These are phyloP conservation scores for Raja brachyura DNA, from an alignment of 2,113 vertebrate species.

Conservation along the genomic window DNA sequence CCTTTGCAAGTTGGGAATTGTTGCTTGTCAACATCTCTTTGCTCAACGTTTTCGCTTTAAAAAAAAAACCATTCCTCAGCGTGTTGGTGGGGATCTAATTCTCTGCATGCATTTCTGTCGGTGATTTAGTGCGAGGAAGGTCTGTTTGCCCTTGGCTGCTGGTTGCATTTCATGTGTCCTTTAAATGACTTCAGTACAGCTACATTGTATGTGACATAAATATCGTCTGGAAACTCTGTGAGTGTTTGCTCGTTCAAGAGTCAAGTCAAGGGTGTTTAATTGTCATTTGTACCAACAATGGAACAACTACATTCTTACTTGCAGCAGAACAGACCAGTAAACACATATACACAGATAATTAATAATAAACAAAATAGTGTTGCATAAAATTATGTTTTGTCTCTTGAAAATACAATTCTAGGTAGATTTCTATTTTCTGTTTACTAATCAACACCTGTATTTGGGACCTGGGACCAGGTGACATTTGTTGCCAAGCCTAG, in stretches of 20 bases:
- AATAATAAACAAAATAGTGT: too few species aligned
- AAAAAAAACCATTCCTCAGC: not conserved
- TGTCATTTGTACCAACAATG: too few species aligned
- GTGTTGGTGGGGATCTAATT: not conserved
- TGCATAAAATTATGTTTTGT: not conserved
- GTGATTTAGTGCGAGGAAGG: not conserved
- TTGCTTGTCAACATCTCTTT: not conserved
- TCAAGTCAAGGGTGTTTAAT: too few species aligned
- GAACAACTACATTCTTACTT: too few species aligned
- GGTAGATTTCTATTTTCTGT: not conserved
- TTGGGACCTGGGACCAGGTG: not conserved
- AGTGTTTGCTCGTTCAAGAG: too few species aligned
- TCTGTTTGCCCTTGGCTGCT: not conserved
- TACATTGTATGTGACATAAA: not conserved
- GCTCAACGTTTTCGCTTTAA: not conserved
- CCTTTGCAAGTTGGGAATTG: not conserved
- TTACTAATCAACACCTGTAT: not conserved
- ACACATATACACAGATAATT: too few species aligned
- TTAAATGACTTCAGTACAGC: conserved; percentile 1
- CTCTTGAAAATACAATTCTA: not conserved
- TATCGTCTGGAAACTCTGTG: not conserved
- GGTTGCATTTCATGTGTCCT: conserved; percentile 20
- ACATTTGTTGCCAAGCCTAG: not conserved
- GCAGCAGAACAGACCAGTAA: too few species aligned
- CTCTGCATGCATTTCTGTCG: not conserved